Evolutionary conservation across 2,888 invertebrate genomes (phyloP).

Genomic region (Mamestra brassicae): DNA sequence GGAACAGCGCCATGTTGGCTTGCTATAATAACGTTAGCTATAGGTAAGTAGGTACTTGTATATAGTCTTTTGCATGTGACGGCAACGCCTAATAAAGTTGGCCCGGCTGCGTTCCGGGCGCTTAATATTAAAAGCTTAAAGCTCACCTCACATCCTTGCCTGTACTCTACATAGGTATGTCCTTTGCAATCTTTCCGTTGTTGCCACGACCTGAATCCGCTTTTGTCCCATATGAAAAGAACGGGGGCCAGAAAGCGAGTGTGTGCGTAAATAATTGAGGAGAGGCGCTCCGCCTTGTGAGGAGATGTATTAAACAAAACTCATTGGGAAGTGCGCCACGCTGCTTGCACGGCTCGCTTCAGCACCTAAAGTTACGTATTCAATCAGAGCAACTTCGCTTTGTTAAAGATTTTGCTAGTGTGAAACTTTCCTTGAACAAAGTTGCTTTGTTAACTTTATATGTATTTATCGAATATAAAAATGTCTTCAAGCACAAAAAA

Average conservation of each 20-base stretch:
- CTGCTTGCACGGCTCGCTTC: slow-evolving; percentile 59
- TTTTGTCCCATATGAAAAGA: slow-evolving; percentile 88
- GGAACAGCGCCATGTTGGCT: slow-evolving; percentile 10
- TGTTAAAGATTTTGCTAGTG: slow-evolving; percentile 52
- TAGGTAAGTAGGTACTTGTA: slow-evolving; percentile 48
- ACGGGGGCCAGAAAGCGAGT: slow-evolving; percentile 84
- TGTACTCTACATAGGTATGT: slow-evolving; percentile 73
- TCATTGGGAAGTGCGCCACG: slow-evolving; percentile 76
- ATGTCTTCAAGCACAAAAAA: slow-evolving; percentile 24
- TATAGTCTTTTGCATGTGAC: slow-evolving; percentile 75
- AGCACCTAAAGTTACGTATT: slow-evolving; percentile 61
- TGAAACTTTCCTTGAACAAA: slow-evolving; percentile 34
- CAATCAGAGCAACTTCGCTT: slow-evolving; percentile 57
- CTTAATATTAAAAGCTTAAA: slow-evolving; percentile 87
- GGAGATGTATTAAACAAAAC: slow-evolving; percentile 83
- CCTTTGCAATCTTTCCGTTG: slow-evolving; percentile 88
- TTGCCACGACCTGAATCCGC: slow-evolving; percentile 87
- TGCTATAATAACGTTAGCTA: slow-evolving; percentile 40
- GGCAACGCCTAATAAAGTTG: slow-evolving; percentile 81
- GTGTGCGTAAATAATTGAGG: slow-evolving; percentile 89
- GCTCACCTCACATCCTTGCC: slow-evolving; percentile 78
- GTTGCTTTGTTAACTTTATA: slow-evolving; percentile 6
- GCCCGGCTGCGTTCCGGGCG: slow-evolving; percentile 73
- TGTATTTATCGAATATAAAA: slow-evolving; percentile 14
- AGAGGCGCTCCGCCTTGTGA: slow-evolving; percentile 78